Conservation (phyloP, 1,140 invertebrate genomes). For the Aphidius ervi region DNA sequence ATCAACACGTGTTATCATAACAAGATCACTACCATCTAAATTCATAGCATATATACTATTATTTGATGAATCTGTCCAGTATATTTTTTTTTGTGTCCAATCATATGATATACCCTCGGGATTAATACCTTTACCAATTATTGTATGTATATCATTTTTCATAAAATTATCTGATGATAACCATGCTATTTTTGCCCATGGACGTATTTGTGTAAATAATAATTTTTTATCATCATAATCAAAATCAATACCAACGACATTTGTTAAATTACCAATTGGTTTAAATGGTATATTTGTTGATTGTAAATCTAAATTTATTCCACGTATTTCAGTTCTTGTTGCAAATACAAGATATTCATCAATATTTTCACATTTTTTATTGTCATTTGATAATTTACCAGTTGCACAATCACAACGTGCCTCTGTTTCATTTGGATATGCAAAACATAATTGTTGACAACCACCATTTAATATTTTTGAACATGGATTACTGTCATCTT, state of each 20-base stretch:
- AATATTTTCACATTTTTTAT: conserved; percentile 71
- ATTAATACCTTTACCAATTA: conserved; percentile 80
- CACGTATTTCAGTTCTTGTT: conserved; percentile 85
- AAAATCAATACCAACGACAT: conserved; percentile 95
- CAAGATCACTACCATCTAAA: conserved; percentile 78
- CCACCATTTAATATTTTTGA: conserved; percentile 68
- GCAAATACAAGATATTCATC: conserved; percentile 89
- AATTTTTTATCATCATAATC: conserved; percentile 84
- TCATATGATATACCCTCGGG: conserved; percentile 95
- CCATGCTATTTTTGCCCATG: conserved; percentile 82
- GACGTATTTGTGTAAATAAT: conserved; percentile 88
- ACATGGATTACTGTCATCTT: conserved; percentile 76
- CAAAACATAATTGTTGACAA: conserved; percentile 95
- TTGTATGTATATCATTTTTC: conserved; percentile 61
- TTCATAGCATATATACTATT: conserved; percentile 95
- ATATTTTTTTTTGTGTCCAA: conserved; percentile 95
- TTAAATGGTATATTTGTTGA: conserved; percentile 80
- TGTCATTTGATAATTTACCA: conserved; percentile 65
- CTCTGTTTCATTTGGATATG: conserved; percentile 65
- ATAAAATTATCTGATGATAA: conserved; percentile 67
- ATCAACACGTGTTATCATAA: conserved; percentile 91
- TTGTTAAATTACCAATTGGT: conserved; percentile 85
- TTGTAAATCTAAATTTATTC: conserved; percentile 77
- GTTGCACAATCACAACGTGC: conserved; percentile 82
- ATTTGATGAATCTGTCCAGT: conserved; percentile 95